A percentile compares a stretch with the other conserved stretches of the same genome.
Evolutionary conservation across 1,140 invertebrate species (phyloP).

Genomic region (Oncopodura yosiiana): DNA sequence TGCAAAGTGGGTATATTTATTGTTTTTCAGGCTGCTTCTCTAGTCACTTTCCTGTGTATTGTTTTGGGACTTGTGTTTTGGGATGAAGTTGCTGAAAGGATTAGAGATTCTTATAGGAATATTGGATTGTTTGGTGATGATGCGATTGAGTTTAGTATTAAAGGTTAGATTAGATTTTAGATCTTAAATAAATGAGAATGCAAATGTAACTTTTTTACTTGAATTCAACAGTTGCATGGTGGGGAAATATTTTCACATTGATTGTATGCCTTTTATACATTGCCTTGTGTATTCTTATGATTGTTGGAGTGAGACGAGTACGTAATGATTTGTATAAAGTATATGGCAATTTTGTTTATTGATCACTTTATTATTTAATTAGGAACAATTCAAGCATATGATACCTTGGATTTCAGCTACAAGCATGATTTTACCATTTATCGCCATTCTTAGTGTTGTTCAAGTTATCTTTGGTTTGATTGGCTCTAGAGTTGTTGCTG

Average conservation of each 20-base stretch:
- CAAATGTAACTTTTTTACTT: background rate
- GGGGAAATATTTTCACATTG: constrained; percentile 34
- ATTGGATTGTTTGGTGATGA: constrained; percentile 15
- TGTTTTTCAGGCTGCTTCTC: constrained; percentile 14
- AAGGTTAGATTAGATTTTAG: constrained; percentile 13
- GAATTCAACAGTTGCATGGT: constrained; percentile 26
- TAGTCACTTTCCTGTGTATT: constrained; percentile 26
- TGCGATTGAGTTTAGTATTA: constrained; percentile 18
- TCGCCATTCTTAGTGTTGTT: constrained; percentile 6
- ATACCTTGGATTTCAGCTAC: constrained; percentile 33
- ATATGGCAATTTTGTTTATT: background rate
- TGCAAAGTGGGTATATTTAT: background rate
- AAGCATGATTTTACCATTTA: constrained; percentile 29
- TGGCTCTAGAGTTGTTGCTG: constrained; percentile 4
- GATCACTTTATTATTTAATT: background rate
- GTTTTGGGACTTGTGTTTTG: constrained; percentile 31
- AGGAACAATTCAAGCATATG: constrained; percentile 35
- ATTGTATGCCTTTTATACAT: constrained; percentile 28
- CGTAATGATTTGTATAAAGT: constrained; percentile 6
- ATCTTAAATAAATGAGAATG: no score
- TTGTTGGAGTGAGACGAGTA: constrained; percentile 31
- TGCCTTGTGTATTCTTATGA: constrained; percentile 25
- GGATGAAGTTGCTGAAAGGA: constrained; percentile 23
- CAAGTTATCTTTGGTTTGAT: constrained; percentile 33
- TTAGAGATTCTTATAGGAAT: constrained; percentile 16